Percentiles rank a stretch among this genome's conserved stretches.
These are phyloP conservation scores for Epinotia demarniana DNA, from an alignment of 2,888 invertebrate species.

Conservation along the genomic window DNA sequence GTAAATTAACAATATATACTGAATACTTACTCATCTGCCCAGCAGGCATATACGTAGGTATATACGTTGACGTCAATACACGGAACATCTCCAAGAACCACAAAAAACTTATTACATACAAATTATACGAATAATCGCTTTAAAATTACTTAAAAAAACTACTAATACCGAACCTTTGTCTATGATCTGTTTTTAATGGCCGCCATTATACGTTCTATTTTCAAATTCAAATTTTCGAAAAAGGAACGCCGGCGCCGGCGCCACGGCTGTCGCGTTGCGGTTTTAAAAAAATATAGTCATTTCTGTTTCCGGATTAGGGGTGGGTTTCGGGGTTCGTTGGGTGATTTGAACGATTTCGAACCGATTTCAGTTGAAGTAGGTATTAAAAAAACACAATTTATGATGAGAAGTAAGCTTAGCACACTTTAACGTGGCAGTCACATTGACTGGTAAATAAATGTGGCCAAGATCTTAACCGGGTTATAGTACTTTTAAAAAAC, in stretches of 20 bases:
- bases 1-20: too few species aligned
- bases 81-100: slow-evolving; percentile 3
- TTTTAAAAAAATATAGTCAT: slow-evolving; percentile 63
- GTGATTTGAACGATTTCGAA: too few species aligned
- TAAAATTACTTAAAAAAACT: slow-evolving; percentile 62
- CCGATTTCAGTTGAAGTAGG: too few species aligned
- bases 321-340: slow-evolving; percentile 48
- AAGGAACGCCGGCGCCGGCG: slow-evolving; percentile 54
- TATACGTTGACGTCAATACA: neutral
- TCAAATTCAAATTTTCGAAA: slow-evolving; percentile 69
- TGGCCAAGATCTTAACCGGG: too few species aligned
- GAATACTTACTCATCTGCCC: neutral
- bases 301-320: slow-evolving; percentile 58
- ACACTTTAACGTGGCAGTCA: too few species aligned
- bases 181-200: slow-evolving; percentile 81
- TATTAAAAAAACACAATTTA: too few species aligned
- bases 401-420: too few species aligned
- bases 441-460: too few species aligned
- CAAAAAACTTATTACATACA: slow-evolving; percentile 54
- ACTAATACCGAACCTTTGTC: slow-evolving; percentile 50
- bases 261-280: slow-evolving; percentile 60
- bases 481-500: too few species aligned
- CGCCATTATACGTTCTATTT: slow-evolving; percentile 71
- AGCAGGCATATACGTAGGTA: neutral
- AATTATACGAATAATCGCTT: slow-evolving; percentile 59